A percentile compares a stretch with the other conserved stretches of the same genome.
These are phyloP conservation scores for Nematopogon swammerdamellus DNA, from an alignment of 2,888 invertebrate species.

Conservation along the genomic window DNA sequence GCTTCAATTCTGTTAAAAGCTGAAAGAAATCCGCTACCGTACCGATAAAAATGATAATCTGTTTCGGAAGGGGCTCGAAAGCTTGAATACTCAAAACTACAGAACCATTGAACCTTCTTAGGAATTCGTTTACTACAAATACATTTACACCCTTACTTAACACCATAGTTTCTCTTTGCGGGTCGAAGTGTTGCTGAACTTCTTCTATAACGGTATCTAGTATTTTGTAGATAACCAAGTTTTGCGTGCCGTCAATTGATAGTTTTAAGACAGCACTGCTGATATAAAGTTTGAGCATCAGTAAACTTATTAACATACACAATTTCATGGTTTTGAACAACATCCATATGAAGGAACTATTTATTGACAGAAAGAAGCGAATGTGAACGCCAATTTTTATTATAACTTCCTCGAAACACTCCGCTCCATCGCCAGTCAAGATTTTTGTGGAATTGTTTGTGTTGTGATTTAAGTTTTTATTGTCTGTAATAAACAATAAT, in stretches of 20 bases:
- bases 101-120: constrained; percentile 24
- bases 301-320: too few species aligned
- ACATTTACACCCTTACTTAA: constrained; percentile 23
- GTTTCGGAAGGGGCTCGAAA: constrained; percentile 19
- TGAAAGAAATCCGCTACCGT: constrained; percentile 25
- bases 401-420: too few species aligned
- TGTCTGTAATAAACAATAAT: too few species aligned
- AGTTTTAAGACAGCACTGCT: too few species aligned
- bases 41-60: constrained; percentile 27
- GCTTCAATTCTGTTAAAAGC: constrained; percentile 22
- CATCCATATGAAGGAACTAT: too few species aligned
- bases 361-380: too few species aligned
- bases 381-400: too few species aligned
- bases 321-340: too few species aligned
- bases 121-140: constrained; percentile 20
- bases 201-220: background rate
- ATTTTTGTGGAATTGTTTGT: too few species aligned
- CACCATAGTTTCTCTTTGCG: constrained; percentile 21
- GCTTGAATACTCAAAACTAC: constrained; percentile 24
- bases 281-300: too few species aligned
- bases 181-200: constrained; percentile 20
- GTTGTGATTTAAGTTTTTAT: too few species aligned
- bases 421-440: too few species aligned
- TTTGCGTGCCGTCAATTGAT: background rate
- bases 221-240: background rate